Evolutionary conservation across 2,888 invertebrate species (phyloP).

Genomic region (Agrotis ipsilon): DNA sequence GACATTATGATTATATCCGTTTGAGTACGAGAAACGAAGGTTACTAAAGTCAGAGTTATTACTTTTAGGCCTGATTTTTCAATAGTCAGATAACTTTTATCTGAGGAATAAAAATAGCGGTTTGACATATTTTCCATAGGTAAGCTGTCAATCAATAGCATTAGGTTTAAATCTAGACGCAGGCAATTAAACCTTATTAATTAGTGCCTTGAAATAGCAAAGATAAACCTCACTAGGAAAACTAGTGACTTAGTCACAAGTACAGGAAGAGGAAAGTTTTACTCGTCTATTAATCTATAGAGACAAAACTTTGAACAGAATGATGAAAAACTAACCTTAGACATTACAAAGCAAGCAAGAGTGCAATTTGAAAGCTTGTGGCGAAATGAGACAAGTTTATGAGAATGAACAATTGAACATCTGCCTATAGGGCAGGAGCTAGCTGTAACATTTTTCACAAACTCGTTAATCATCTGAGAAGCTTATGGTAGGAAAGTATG

Average conservation of each 20-base stretch:
- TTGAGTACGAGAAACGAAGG: background rate
- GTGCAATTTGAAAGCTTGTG: too few relatives aligned
- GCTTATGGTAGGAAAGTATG: too few relatives aligned
- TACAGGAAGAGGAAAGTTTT: slow-evolving; percentile 29
- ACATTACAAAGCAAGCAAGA: background rate
- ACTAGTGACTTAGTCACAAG: slow-evolving; percentile 18
- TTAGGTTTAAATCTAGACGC: slow-evolving; percentile 5
- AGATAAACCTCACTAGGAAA: slow-evolving; percentile 24
- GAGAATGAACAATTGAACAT: too few relatives aligned
- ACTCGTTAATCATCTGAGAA: too few relatives aligned
- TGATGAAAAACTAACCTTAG: too few relatives aligned
- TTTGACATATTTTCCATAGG: too few relatives aligned
- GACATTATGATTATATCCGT: too few relatives aligned
- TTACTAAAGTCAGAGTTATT: background rate
- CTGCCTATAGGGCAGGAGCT: too few relatives aligned
- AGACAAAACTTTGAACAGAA: background rate
- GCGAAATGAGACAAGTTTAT: background rate
- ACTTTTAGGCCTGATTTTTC: too few relatives aligned
- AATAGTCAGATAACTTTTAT: too few relatives aligned
- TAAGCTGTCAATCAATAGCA: background rate
- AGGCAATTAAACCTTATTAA: slow-evolving; percentile 12
- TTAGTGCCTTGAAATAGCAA: slow-evolving; percentile 21
- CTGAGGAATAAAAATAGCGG: too few relatives aligned
- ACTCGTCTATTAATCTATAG: background rate
- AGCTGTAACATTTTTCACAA: too few relatives aligned